A percentile compares a stretch with the other conserved stretches of the same genome.
phyloP scores from a whole-genome alignment of 1,140 invertebrate species.

The Drosophila navojoa region DNA sequence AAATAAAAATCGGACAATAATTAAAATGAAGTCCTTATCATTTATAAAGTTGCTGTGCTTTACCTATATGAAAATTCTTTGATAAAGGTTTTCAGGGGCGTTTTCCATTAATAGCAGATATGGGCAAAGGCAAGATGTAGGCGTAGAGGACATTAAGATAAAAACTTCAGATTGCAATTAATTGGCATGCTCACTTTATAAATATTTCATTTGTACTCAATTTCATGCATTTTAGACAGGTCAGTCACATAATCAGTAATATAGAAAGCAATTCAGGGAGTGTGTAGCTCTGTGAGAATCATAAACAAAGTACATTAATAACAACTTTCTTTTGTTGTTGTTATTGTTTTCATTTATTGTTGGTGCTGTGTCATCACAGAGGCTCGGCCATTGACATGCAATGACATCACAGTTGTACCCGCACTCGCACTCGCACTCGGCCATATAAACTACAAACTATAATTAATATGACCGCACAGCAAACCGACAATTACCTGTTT shows the following conservation, averaged over 20 bases:
- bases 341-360: conserved; percentile 14
- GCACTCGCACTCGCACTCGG: conserved; percentile 4
- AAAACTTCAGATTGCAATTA: background rate
- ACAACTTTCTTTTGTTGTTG: conserved; percentile 29
- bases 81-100: background rate
- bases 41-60: no score
- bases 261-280: conserved; percentile 24
- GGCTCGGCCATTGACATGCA: conserved; percentile 49
- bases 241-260: conserved; percentile 18
- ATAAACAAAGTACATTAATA: conserved; percentile 16
- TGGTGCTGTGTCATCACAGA: conserved; percentile 41
- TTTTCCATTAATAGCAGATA: no score
- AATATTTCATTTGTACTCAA: background rate
- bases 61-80: no score
- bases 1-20: no score
- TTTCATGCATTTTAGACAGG: conserved; percentile 2
- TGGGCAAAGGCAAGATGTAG: background rate
- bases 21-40: no score
- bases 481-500: conserved; percentile 11
- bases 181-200: background rate
- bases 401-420: conserved; percentile 46
- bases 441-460: conserved; percentile 36
- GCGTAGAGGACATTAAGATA: conserved; percentile 5
- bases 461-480: conserved; percentile 47
- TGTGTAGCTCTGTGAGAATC: conserved; percentile 30